Base-by-base conservation (phyloP, 2,888 invertebrate genomes). In the Rapana venosa region DNA sequence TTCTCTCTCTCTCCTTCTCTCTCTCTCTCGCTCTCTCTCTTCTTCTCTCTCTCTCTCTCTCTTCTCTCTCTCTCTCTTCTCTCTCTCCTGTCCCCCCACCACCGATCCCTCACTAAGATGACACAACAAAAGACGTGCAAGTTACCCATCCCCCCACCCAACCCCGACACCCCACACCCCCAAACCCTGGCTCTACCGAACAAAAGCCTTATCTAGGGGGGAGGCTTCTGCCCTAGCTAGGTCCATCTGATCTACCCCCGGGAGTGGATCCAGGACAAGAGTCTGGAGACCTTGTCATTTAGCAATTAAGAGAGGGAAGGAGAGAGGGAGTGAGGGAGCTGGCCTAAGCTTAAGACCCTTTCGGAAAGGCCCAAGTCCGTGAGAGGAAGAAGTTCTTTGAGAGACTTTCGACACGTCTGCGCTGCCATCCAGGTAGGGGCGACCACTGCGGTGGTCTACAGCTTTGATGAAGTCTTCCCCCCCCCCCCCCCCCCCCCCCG, bases 251-350 rank as follows among this genome's bases (percentile, higher is more conserved):
- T 13, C 81, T 81, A 81, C 81, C 81, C 81, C 81, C 8, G 79
- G 79, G 32, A 22, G 20, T 81, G 15, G 11, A 81, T 81, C 81
- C 17, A 13, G 17, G 81, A 81, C 47, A 47, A 32, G 81, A 81
- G 35, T 81, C 81, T 35, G 35, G 35, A 81, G 35, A 81, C 81
- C 81, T 35, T 15, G 81, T 81, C 81, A 81, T 81, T 81, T 81
- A 0, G 35, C 81, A 81, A 81, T 81, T 81, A 81, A 81, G 35
- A 35, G 11, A 32, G 11, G 35, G 47, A 47, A 8, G 47, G 47
- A 47, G 47, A 47, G 47, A 47, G 47, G 8, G 47, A 47, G 47
- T 2, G 47, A 47, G 47, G 47, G 47, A 47, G 47, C 4, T 47
- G 47, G 47, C 47, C 47, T 47, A 47, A 47, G 47, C 47, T 8